Evolutionary conservation across 2,797 vertebrate species (phyloP).

Genomic region (Syndactyla subalaris): DNA sequence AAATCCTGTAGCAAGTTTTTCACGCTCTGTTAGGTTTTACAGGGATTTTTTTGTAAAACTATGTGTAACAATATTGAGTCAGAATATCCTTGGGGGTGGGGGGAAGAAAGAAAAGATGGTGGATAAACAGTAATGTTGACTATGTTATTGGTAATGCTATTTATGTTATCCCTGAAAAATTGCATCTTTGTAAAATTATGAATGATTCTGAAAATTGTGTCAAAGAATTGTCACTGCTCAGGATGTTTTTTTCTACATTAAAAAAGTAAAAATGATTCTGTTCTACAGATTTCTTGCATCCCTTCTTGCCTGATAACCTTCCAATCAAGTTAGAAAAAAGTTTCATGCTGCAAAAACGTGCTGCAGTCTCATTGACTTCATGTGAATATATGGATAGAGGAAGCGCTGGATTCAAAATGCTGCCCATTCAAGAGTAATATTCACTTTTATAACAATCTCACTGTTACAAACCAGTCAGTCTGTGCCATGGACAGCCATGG

Average conservation of each 20-base stretch:
- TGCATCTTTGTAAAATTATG: background rate
- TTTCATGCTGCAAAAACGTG: background rate
- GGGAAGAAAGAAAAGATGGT: no score
- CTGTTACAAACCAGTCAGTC: background rate
- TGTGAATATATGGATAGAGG: background rate
- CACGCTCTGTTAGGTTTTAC: background rate
- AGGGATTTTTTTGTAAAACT: background rate
- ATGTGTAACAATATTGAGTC: background rate
- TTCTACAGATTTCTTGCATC: background rate
- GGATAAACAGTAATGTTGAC: background rate
- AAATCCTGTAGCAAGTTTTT: background rate
- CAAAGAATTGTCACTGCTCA: background rate
- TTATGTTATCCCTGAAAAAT: background rate
- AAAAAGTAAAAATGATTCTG: background rate
- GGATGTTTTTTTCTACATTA: rapidly evolving
- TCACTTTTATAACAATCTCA: background rate
- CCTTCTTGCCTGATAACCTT: background rate
- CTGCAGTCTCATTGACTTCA: background rate
- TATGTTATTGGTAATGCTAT: background rate
- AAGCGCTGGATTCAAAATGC: background rate
- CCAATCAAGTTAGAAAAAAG: background rate
- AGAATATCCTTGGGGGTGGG: background rate
- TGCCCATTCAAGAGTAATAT: background rate
- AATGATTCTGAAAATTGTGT: background rate
- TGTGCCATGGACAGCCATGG: background rate